Conservation (phyloP, 2,888 invertebrate species). For the Apeira syringaria region DNA sequence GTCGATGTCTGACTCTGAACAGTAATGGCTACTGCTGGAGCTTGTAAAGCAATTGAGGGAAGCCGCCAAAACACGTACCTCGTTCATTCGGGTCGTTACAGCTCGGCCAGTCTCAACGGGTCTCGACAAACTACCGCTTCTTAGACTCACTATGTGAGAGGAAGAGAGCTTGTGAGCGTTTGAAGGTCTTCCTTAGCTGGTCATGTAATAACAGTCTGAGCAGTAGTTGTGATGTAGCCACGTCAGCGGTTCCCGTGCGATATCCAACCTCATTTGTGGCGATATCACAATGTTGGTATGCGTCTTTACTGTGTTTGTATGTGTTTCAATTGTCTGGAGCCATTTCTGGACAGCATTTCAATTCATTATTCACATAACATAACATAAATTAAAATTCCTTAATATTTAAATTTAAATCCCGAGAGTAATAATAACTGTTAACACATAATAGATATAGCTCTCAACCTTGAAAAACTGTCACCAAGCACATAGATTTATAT, state of each 20-base stretch:
- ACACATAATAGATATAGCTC: no score
- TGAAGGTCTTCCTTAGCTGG: constrained; percentile 52
- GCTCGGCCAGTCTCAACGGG: constrained; percentile 40
- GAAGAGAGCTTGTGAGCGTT: constrained; percentile 33
- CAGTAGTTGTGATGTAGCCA: constrained; percentile 66
- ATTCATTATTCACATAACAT: background rate
- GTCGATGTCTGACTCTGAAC: constrained; percentile 9
- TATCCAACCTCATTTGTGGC: constrained; percentile 60
- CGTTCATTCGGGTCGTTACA: constrained; percentile 71
- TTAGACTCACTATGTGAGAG: constrained; percentile 11
- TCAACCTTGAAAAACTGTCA: no score
- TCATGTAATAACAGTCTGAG: constrained; percentile 59
- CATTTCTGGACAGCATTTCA: background rate
- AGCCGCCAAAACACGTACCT: constrained; percentile 78
- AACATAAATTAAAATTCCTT: no score
- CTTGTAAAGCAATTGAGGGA: constrained; percentile 64
- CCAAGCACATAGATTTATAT: no score
- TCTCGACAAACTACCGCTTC: constrained; percentile 1
- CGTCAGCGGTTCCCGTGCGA: constrained; percentile 69
- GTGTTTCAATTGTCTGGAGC: constrained; percentile 13
- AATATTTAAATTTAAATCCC: no score
- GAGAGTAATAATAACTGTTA: no score
- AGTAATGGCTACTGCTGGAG: constrained; percentile 36
- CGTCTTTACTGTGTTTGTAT: constrained; percentile 27
- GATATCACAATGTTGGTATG: constrained; percentile 54